Conservation (phyloP, 1,140 invertebrate genomes). For the Orchesella cincta region DNA sequence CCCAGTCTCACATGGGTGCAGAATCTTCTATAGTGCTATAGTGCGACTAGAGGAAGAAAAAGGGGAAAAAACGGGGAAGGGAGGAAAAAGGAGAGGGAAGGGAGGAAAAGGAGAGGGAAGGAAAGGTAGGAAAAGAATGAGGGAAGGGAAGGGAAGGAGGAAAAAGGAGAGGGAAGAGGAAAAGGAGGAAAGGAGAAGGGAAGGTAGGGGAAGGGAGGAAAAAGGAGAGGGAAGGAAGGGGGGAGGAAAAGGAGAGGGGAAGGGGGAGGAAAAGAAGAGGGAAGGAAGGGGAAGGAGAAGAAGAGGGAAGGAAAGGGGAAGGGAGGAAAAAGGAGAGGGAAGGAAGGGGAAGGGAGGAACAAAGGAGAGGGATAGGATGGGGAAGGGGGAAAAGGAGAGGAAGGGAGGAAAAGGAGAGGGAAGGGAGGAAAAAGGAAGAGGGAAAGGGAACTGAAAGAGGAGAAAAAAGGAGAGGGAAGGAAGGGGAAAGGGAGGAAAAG, state of each 20-base stretch:
- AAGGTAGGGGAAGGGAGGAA: neutral
- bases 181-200: neutral
- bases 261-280: slow-evolving; percentile 28
- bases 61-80: no score
- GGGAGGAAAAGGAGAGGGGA: slow-evolving; percentile 10
- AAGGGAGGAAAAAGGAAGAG: slow-evolving; percentile 24
- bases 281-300: slow-evolving; percentile 36
- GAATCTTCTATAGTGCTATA: no score
- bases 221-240: neutral
- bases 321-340: slow-evolving; percentile 29
- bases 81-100: neutral
- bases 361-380: neutral
- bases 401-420: slow-evolving; percentile 18
- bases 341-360: neutral
- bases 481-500: slow-evolving; percentile 19
- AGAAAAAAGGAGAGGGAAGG: slow-evolving; percentile 19
- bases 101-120: slow-evolving; percentile 8
- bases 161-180: neutral
- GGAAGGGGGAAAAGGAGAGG: slow-evolving; percentile 7
- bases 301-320: slow-evolving; percentile 22
- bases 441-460: no score
- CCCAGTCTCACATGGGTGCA: no score
- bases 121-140: slow-evolving; percentile 34
- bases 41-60: no score
- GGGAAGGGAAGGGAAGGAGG: slow-evolving; percentile 1